phyloP scores from a whole-genome alignment of 2,888 invertebrate genomes.

The Brachyptera putata region DNA sequence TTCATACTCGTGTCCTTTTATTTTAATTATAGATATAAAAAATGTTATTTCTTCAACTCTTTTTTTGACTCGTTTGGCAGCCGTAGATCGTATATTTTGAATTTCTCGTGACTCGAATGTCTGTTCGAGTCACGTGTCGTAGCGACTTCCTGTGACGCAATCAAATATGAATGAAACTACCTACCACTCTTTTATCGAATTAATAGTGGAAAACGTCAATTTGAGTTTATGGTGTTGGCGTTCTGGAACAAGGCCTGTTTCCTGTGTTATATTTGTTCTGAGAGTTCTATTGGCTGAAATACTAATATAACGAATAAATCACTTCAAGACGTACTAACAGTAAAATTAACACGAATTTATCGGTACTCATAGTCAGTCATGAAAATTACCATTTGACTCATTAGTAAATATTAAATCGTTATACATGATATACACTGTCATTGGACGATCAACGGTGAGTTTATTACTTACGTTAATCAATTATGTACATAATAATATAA shows the following conservation, averaged over 20 bases:
- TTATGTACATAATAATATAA: too few relatives aligned
- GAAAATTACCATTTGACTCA: too few relatives aligned
- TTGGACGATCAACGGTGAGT: too few relatives aligned
- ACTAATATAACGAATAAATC: too few relatives aligned
- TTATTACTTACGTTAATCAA: too few relatives aligned
- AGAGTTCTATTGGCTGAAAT: too few relatives aligned
- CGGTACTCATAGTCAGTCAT: too few relatives aligned
- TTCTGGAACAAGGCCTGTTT: neutral
- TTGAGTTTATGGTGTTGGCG: constrained; percentile 1
- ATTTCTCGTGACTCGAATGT: neutral
- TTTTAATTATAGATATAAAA: constrained; percentile 1
- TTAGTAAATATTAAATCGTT: too few relatives aligned
- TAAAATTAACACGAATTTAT: too few relatives aligned
- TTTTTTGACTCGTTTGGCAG: neutral
- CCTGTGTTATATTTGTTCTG: too few relatives aligned
- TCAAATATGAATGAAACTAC: constrained; percentile 5
- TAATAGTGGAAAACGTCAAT: constrained; percentile 12
- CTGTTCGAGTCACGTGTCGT: neutral
- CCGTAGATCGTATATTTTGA: neutral
- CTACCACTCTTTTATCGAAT: neutral
- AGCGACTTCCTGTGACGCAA: neutral
- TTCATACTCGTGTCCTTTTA: neutral
- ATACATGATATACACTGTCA: too few relatives aligned
- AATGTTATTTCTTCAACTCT: neutral
- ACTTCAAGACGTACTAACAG: too few relatives aligned